Evolutionary conservation across 1,140 invertebrate species (phyloP).

Genomic region (Calliopsis andreniformis): DNA sequence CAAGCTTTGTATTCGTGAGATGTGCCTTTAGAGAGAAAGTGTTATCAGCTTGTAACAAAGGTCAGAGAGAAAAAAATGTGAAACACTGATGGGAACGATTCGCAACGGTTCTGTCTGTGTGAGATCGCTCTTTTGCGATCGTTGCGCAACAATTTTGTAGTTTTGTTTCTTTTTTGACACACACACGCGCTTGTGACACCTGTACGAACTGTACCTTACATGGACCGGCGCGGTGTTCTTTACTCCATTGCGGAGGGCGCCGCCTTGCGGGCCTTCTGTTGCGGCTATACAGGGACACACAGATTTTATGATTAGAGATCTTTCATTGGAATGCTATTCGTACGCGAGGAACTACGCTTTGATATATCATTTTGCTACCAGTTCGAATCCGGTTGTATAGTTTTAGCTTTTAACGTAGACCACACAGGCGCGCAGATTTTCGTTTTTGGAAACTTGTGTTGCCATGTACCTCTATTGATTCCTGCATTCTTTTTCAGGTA

Average conservation of each 20-base stretch:
- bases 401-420: no score
- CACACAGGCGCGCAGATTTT: background rate
- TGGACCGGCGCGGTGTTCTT: slow-evolving; percentile 77
- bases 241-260: slow-evolving; percentile 78
- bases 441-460: no score
- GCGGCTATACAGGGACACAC: slow-evolving; percentile 77
- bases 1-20: slow-evolving; percentile 41
- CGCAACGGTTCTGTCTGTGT: slow-evolving; percentile 31
- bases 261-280: slow-evolving; percentile 79
- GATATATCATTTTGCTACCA: background rate
- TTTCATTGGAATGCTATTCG: background rate
- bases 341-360: background rate
- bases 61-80: slow-evolving; percentile 21
- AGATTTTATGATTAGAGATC: slow-evolving; percentile 67
- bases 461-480: no score
- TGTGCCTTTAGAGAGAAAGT: slow-evolving; percentile 2
- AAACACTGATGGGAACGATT: slow-evolving; percentile 57
- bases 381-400: no score
- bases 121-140: slow-evolving; percentile 11
- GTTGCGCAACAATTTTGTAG: background rate
- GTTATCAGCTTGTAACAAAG: slow-evolving; percentile 57
- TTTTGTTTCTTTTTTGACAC: slow-evolving; percentile 27
- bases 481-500: no score
- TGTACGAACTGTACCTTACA: slow-evolving; percentile 81
- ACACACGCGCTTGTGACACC: slow-evolving; percentile 59